phyloP scores from a whole-genome alignment of 2,888 invertebrate species.

The Macrophya alboannulata region DNA sequence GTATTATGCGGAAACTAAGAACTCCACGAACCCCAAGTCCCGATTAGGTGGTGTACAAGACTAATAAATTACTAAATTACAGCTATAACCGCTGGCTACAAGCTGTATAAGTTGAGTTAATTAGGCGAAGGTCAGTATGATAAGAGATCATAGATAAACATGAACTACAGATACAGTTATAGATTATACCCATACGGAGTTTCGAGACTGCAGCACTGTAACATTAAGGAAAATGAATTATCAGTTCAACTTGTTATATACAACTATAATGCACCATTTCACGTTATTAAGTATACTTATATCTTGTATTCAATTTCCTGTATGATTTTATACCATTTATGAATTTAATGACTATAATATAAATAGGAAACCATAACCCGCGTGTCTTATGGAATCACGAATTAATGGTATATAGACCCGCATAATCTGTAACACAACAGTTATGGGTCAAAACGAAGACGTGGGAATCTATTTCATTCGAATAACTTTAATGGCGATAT shows the following conservation, averaged over 20 bases:
- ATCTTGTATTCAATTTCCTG: background rate
- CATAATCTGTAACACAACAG: constrained; percentile 55
- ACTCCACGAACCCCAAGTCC: constrained; percentile 30
- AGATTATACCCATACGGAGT: background rate
- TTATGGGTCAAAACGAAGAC: constrained; percentile 56
- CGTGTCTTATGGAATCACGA: background rate
- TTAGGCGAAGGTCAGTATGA: constrained; percentile 20
- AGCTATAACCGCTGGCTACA: constrained; percentile 32
- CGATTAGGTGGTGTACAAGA: background rate
- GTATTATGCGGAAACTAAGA: constrained; percentile 23
- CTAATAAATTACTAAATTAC: constrained; percentile 25
- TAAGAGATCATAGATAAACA: constrained; percentile 30
- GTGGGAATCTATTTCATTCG: constrained; percentile 59
- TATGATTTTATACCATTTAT: background rate
- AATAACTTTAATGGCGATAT: constrained; percentile 57
- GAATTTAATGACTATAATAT: constrained; percentile 39
- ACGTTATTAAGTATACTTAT: background rate
- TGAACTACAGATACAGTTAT: constrained; percentile 15
- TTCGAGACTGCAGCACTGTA: background rate
- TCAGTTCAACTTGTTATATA: background rate
- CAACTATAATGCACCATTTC: background rate
- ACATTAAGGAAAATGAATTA: background rate
- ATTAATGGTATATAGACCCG: constrained; percentile 56
- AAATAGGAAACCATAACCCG: constrained; percentile 23
- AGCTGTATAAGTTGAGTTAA: background rate